Evolutionary conservation across 2,113 vertebrate species (phyloP).

Genomic region (Eulemur macaco): DNA sequence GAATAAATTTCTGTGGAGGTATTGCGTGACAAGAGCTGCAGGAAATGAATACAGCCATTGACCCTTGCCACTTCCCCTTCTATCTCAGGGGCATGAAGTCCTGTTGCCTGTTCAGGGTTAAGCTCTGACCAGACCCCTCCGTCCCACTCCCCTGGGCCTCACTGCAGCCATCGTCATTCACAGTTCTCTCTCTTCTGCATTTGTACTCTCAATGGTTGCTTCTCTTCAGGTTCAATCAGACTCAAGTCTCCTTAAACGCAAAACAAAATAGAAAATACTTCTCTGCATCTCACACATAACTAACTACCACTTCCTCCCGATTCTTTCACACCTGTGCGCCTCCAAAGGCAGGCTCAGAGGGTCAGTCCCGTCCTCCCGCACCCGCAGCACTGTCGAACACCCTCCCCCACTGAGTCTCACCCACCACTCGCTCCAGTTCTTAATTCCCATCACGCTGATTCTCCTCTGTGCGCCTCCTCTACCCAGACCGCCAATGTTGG

Average conservation of each 20-base stretch:
- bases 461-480: not conserved
- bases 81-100: not conserved
- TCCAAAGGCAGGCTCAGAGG: not conserved
- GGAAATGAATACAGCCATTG: not conserved
- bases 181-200: not conserved
- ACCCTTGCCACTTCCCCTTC: not conserved
- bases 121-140: not conserved
- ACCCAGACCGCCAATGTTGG: not conserved
- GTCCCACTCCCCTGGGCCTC: not conserved
- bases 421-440: not conserved
- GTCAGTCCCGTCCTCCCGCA: not conserved
- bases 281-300: not conserved
- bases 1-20: not conserved
- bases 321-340: not conserved
- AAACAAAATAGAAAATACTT: not conserved
- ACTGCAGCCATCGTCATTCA: not conserved
- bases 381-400: not conserved
- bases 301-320: not conserved
- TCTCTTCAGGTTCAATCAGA: not conserved
- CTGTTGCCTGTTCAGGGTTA: not conserved
- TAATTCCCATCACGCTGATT: not conserved
- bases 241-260: not conserved
- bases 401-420: not conserved
- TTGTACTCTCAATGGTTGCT: not conserved
- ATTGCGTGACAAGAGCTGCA: not conserved